These are phyloP conservation scores for Hetaerina titia DNA, from an alignment of 2,888 invertebrate genomes.

Conservation along the genomic window DNA sequence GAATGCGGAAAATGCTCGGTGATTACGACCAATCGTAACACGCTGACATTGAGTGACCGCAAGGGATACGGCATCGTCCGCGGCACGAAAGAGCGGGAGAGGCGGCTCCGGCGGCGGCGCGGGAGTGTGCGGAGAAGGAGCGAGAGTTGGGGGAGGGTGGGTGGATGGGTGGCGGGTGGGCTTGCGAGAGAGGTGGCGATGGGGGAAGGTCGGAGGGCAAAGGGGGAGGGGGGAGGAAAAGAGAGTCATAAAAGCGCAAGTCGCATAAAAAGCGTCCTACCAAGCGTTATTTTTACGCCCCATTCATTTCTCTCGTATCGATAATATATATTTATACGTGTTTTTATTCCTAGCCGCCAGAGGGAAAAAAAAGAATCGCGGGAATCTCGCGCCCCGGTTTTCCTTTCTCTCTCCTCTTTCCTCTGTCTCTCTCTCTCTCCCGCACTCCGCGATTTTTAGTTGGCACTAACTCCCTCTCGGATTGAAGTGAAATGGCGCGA, in stretches of 20 bases:
- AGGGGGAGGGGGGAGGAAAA: constrained; percentile 9
- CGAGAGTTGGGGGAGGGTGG: background rate
- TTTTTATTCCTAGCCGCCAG: constrained; percentile 60
- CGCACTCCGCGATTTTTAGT: background rate
- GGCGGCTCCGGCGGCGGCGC: background rate
- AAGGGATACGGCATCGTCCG: constrained; percentile 56
- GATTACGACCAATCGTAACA: constrained; percentile 66
- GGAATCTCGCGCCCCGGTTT: constrained; percentile 26
- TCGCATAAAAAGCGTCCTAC: constrained; percentile 62
- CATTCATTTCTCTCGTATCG: constrained; percentile 67
- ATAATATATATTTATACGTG: constrained; percentile 64
- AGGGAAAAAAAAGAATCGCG: constrained; percentile 61
- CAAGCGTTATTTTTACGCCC: constrained; percentile 67
- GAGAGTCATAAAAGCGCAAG: constrained; percentile 61
- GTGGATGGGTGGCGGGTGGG: background rate
- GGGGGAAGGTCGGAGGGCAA: background rate
- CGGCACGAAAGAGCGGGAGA: background rate
- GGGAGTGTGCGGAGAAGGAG: background rate
- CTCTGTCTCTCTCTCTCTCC: background rate
- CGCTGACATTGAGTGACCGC: constrained; percentile 64
- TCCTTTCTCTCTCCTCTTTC: background rate
- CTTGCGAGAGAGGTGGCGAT: background rate
- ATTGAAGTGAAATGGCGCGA: constrained; percentile 66
- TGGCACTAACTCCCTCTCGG: constrained; percentile 56
- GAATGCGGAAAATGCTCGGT: constrained; percentile 52